Conservation (phyloP, 2,113 vertebrate genomes). For the Pholis gunnellus region DNA sequence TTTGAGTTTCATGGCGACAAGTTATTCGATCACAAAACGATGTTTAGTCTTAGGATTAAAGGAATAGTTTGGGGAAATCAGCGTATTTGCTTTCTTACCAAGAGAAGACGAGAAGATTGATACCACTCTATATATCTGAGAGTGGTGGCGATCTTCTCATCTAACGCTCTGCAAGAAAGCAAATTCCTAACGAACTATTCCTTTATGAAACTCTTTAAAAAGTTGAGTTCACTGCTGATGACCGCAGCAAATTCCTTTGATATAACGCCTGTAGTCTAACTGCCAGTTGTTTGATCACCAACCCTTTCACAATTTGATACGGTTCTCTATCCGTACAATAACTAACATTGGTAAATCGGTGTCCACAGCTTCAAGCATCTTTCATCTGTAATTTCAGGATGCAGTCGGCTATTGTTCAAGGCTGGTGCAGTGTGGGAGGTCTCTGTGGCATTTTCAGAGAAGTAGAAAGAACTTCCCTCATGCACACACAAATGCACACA, state of each 20-base stretch:
- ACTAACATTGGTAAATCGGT: background rate
- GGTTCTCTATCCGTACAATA: background rate
- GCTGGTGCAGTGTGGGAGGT: constrained; percentile 71
- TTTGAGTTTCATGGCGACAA: constrained; percentile 1
- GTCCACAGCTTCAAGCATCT: constrained; percentile 20
- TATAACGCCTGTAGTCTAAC: background rate
- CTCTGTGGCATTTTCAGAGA: constrained; percentile 64
- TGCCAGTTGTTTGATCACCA: constrained; percentile 3
- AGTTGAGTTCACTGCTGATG: background rate
- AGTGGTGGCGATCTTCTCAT: background rate
- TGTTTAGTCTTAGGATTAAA: constrained; percentile 8
- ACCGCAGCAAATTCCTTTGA: background rate
- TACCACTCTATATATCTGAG: background rate
- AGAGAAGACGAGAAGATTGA: background rate
- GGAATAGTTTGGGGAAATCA: background rate
- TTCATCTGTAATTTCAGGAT: constrained; percentile 44
- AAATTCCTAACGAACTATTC: background rate
- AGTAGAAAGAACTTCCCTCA: constrained; percentile 55
- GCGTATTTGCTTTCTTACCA: background rate
- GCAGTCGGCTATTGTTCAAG: constrained; percentile 29
- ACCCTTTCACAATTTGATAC: background rate
- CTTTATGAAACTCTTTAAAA: background rate
- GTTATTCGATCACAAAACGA: background rate
- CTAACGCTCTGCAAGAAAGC: background rate
- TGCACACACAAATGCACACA: constrained; percentile 22